Base-by-base conservation (phyloP, 1,140 invertebrate species). In the Choristoneura fumiferana region DNA sequence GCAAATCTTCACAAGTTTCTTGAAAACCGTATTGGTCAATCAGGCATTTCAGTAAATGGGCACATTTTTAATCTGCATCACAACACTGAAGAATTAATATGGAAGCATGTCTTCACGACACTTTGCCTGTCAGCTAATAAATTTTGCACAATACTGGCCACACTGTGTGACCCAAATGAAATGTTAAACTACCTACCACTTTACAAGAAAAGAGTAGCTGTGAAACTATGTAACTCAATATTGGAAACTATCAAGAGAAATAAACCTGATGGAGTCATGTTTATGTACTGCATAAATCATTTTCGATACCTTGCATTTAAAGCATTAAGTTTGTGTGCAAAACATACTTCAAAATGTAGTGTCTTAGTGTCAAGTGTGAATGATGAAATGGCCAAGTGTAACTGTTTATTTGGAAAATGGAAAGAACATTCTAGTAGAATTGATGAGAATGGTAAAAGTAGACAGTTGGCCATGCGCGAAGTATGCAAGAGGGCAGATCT, bases 261-360 rank as follows among this genome's bases (percentile, higher is more conserved):
- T 65, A 82, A 77, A 60, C 75, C 81, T 2, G 53, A 57, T 6
- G 65, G 78, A 63, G 45, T 71, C 53, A 33, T 62, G 6, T 90
- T 90, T 78, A 37, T 80, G 18, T 87, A 83, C 68, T 90, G 89
- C 64, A 84, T 89, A 57, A 90, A 90, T 78, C 89, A 90, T 77
- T 84, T 90, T 57, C 61, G 81, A 53, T 89, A 87, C 77, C 58
- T 90, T 33, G 82, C 89, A 22, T 89, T 73, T 67, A 79, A 85
- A 62, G 88, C 89, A 1, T 65, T 90, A 13, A 60, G 67, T 57
- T 73, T 90, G 45, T 90, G 82, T 76, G 78, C 82, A 15, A 71
- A 73, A 38, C 57, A 69, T 10, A 87, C 87, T 22, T 68, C 76
- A 14, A 88, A 85, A 77, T 90, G 89, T 63, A 74, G 58, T 62